These are phyloP conservation scores for Bombus ignitus DNA, from an alignment of 1,140 invertebrate species.

Conservation along the genomic window DNA sequence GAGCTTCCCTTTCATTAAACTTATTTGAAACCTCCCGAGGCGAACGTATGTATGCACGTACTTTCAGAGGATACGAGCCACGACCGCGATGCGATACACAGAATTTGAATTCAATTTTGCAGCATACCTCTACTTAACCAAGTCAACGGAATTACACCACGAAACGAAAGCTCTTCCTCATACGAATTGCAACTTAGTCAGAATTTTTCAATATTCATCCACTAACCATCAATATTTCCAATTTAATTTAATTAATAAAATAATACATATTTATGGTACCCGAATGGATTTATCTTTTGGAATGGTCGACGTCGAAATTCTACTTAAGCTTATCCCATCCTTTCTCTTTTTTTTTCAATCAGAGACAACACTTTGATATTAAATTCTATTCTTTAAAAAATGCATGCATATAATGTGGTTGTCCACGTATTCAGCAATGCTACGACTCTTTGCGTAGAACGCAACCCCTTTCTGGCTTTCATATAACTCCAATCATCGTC, in stretches of 20 bases:
- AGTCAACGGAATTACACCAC: neutral
- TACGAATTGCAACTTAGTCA: neutral
- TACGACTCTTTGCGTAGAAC: neutral
- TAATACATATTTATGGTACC: neutral
- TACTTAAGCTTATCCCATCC: neutral
- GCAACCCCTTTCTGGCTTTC: slow-evolving; percentile 12
- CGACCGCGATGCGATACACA: neutral
- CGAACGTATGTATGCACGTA: neutral
- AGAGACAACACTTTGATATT: neutral
- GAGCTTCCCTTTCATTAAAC: slow-evolving; percentile 41
- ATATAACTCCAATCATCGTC: slow-evolving; percentile 20
- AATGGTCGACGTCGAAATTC: neutral
- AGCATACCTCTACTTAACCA: neutral
- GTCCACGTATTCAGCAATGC: neutral
- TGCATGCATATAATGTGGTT: neutral
- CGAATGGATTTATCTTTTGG: neutral
- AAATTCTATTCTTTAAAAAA: neutral
- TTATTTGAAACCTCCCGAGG: slow-evolving; percentile 14
- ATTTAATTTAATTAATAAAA: neutral
- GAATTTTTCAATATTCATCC: neutral
- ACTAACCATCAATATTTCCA: neutral
- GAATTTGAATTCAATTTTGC: slow-evolving; percentile 14
- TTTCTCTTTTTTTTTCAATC: no score
- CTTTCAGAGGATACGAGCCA: neutral
- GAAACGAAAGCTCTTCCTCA: neutral